Evolutionary conservation across 1,140 invertebrate species (phyloP), one percentile per base, ranked within the genome.

Genomic region (Macrobrachium nipponense): DNA sequence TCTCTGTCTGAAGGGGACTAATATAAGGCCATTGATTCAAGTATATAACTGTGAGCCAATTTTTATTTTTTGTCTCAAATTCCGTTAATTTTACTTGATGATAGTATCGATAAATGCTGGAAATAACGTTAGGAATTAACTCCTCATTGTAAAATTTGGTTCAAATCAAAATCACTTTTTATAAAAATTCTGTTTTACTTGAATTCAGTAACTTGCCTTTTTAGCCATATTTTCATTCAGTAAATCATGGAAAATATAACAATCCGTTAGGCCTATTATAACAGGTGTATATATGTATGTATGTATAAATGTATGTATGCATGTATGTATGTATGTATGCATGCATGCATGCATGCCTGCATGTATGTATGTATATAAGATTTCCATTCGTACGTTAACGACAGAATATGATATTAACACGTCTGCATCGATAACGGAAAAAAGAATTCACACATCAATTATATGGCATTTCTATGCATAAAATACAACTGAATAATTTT

Each of bases 291-390:
- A 80, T 43, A 64, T 43, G 6, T 18, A 80, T 44, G 4, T 27
- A 80, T 27, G 51, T 17, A 80, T 36, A 80, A 17, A 43, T 64
- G 66, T n/a, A 80, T 76, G 59, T 15, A 20, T 70, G 36, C 20
- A 36, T 70, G 36, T 23, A 27, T 70, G 10, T 70, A 36, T 70
- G 36, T 70, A 70, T 70, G 36, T 70, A 23, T 70, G 36, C 36
- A 70, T 70, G 10, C 36, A n/a, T 70, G 10, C 36, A 23, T 70
- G 36, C 36, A 23, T 70, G 36, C 23, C 10, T 70, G 6, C 36
- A 12, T 70, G 15, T 70, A 27, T 70, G 15, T n/a, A 12, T 70
- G 15, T 70, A 12, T 70, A 27, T 70, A 12, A 11, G 5, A 7
- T 66, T 8, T 66, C 4, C 23, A 7, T 66, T 15, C 5, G 17